Percentiles rank a stretch among this genome's conserved stretches.
These are phyloP conservation scores for Erythrolamprus reginae DNA, from an alignment of 2,113 vertebrate genomes.

Conservation along the genomic window DNA sequence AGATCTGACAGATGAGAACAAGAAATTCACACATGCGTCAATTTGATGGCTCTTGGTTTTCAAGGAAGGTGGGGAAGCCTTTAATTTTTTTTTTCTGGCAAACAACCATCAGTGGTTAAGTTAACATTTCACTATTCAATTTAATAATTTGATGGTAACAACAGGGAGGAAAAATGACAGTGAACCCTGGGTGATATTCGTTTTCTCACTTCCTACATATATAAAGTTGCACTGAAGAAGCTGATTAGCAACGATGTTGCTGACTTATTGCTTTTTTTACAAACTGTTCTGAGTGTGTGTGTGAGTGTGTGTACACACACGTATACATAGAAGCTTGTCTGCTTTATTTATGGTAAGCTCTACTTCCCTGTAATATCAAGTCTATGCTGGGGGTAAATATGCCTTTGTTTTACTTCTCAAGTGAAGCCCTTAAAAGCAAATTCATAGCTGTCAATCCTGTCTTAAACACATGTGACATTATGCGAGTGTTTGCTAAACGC, in stretches of 20 bases:
- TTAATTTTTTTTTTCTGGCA: not conserved
- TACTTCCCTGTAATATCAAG: not conserved
- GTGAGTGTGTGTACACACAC: too few species aligned
- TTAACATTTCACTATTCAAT: conserved; percentile 3
- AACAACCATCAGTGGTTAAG: not conserved
- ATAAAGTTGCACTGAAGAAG: not conserved
- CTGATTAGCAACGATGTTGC: not conserved
- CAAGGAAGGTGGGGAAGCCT: not conserved
- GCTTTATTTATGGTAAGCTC: not conserved
- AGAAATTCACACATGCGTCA: conserved; percentile 1
- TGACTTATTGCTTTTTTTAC: not conserved
- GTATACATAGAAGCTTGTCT: not conserved
- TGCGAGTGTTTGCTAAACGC: conserved; percentile 21
- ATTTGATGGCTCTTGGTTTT: conserved; percentile 7
- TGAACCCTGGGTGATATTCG: not conserved
- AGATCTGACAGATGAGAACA: conserved; percentile 3
- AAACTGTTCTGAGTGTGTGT: too few species aligned
- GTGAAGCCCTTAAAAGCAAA: not conserved
- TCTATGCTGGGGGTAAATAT: not conserved
- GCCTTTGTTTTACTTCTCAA: not conserved
- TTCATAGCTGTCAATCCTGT: not conserved
- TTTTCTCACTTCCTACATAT: not conserved
- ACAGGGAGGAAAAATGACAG: not conserved
- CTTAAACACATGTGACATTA: conserved; percentile 15
- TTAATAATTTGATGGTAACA: conserved; percentile 7